Evolutionary conservation across 2,888 invertebrate species (phyloP), one percentile per base, ranked within the genome.

Genomic region (Spisula subtruncata): DNA sequence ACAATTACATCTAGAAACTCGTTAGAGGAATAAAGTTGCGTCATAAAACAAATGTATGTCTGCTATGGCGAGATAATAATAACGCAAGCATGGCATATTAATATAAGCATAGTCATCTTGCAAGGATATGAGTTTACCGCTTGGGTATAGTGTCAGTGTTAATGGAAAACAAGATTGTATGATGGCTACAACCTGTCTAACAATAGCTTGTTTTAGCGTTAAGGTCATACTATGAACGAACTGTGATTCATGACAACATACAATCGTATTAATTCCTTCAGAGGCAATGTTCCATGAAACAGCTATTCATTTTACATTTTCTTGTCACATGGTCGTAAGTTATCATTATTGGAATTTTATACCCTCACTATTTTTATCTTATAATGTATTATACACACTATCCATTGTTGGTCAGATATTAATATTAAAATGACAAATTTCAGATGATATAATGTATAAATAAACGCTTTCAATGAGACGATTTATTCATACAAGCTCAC

Each of bases 1-100:
- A 75, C 75, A 75, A 75, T 8, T 32, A 35, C 29, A 75, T 75
- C 75, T 32, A 75, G 75, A 75, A 75, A 75, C 75, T 32, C 75
- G 75, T 75, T 75, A 75, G 75, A 75, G 29, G 75, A 35, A 18
- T 35, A 75, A 75, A 32, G 75, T 75, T 75, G 35, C 32, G 75
- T 32, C 75, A 75, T 75, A 75, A 75, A 75, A 75, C 75, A 1
- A 75, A 32, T 32, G 35, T 75, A 75, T 75, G 75, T 75, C 75
- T 75, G 75, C 32, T 75, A 75, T 18, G 75, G n/a, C 18, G 32
- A 32, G 75, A 75, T 75, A 75, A 75, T 75, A 18, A 32, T 35
- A 75, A 75, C 16, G 35, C 14, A 75, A 75, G 32, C 75, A 75
- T 32, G 75, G 16, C 75, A 35, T 25, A 32, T 75, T 75, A 35